A percentile compares a stretch with the other conserved stretches of the same genome.
phyloP scores from a whole-genome alignment of 2,113 vertebrate genomes.

The Pipra filicauda region DNA sequence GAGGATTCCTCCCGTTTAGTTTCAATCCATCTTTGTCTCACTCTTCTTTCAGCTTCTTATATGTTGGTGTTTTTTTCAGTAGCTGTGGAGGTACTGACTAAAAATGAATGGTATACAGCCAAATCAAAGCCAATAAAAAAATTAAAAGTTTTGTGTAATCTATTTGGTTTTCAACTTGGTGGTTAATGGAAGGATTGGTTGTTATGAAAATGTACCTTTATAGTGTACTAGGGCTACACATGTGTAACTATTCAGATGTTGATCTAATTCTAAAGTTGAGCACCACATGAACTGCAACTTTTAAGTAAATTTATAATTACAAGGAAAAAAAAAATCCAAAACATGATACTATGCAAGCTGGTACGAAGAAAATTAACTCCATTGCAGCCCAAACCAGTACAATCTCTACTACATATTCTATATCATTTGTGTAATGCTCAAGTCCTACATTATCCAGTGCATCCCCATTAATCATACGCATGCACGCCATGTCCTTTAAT shows the following conservation, averaged over 20 bases:
- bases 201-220: not conserved
- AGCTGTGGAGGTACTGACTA: not conserved
- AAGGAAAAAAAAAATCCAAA: not conserved
- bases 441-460: not conserved
- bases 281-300: not conserved
- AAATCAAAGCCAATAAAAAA: not conserved
- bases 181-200: not conserved
- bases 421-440: not conserved
- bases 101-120: not conserved
- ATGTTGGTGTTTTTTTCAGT: not conserved
- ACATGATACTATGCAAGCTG: not conserved
- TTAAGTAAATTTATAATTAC: not conserved
- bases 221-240: not conserved
- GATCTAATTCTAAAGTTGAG: not conserved
- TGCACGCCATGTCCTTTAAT: not conserved
- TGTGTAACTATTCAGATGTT: not conserved
- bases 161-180: not conserved
- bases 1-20: not conserved
- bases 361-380: not conserved
- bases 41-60: not conserved
- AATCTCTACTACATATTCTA: not conserved
- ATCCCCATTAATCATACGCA: not conserved
- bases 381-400: not conserved
- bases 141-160: not conserved
- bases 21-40: not conserved